phyloP scores from a whole-genome alignment of 2,797 vertebrate genomes.

The Macropodus opercularis region DNA sequence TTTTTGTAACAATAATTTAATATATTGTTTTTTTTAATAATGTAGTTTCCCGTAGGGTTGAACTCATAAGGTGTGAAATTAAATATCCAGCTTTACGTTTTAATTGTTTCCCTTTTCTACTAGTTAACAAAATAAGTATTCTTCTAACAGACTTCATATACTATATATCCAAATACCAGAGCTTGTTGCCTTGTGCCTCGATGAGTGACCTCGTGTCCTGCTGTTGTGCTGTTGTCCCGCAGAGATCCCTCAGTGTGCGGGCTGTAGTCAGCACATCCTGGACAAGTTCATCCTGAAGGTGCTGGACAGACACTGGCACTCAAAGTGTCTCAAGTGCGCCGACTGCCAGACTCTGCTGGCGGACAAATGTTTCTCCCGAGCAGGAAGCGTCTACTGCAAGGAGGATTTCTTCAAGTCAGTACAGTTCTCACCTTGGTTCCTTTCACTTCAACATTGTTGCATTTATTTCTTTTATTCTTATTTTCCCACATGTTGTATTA shows the following conservation, averaged over 20 bases:
- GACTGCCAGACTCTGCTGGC: conserved; percentile 96
- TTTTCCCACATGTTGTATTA: too few relatives aligned
- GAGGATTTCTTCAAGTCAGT: conserved; percentile 99
- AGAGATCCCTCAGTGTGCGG: conserved; percentile 98
- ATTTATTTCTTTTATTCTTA: too few relatives aligned
- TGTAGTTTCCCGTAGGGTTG: too few relatives aligned
- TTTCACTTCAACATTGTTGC: too few relatives aligned
- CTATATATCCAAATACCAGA: not conserved
- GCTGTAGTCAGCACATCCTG: conserved; percentile 97
- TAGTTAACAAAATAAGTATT: not conserved
- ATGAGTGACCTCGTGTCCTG: conserved; percentile 4
- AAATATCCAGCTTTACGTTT: not conserved
- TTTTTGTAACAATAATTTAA: not conserved
- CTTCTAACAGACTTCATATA: too few relatives aligned
- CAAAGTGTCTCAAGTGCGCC: conserved; percentile 96
- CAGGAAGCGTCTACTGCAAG: conserved; percentile 97
- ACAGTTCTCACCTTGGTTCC: not conserved
- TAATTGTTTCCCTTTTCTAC: not conserved
- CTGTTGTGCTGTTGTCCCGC: conserved; percentile 32
- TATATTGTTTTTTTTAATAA: not conserved
- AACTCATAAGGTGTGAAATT: not conserved
- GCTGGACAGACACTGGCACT: conserved; percentile 98
- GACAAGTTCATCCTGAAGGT: conserved; percentile 99
- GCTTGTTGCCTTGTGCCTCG: not conserved
- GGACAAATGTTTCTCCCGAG: conserved; percentile 95